Base-by-base conservation (phyloP, 2,888 invertebrate genomes). In the Napeogenes sylphis region DNA sequence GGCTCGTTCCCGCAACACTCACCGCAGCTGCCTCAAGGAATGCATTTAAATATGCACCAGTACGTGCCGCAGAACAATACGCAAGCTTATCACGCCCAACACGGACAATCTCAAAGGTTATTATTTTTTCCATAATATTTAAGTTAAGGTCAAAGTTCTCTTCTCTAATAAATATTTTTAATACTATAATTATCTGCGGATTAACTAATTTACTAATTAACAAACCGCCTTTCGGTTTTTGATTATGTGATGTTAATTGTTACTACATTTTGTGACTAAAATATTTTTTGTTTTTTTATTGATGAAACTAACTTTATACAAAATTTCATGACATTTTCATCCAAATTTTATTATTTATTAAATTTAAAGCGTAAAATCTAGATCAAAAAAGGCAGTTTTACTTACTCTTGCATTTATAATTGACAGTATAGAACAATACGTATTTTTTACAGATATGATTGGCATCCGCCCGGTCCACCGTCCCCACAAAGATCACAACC, bases 401-500 rank as follows among this genome's bases (percentile, higher is more conserved):
- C 21, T 21, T 21, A 21, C 21, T 21, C 21, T 21, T 21, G 1
- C 21, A 21, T 21, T 21, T 21, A 21, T 21, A 21, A 35, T 35
- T 4, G 35, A 35, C 6, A 35, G 35, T 35, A 35, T 35, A 6
- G 35, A 1, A 21, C 54, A 59, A 47, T 47, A 45, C 30, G 51
- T 51, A 2, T 42, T 8, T 4, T 58, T 12, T 32, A 4, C 66
- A 90, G 90, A 69, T 90, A 88, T 69, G 90, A 90, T 12, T 90
- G 90, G 90, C 83, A 85, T 62, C 89, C 87, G 8, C 84, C 87
- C 2, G 88, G 89, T 12, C 90, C 89, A 4, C 90, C 91, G 14
- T 91, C 91, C 2, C 93, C 91, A 63, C 92, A 88, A 54, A 82
- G 91, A 59, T 84, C 89, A 33, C 90, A 91, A 60, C 91, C 93